phyloP scores from a whole-genome alignment of 2,113 vertebrate species.

The Aldabrachelys gigantea region DNA sequence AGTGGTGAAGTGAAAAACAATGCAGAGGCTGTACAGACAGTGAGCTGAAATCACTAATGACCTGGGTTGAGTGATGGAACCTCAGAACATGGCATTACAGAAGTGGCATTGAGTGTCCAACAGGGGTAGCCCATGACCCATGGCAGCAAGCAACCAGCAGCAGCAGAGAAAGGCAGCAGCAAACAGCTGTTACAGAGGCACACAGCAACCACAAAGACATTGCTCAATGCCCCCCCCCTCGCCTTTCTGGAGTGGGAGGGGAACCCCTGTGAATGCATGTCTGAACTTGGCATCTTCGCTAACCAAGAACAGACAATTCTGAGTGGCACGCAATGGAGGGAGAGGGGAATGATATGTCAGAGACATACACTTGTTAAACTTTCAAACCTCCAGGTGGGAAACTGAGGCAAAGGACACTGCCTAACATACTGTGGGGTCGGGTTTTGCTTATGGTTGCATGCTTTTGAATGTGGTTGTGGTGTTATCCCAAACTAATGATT shows the following conservation, averaged over 20 bases:
- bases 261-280: neutral
- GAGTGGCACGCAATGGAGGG: neutral
- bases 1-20: neutral
- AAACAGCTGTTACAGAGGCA: neutral
- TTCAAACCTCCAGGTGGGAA: neutral
- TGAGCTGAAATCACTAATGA: neutral
- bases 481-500: neutral
- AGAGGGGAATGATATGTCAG: neutral
- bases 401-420: neutral
- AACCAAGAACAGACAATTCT: no score
- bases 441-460: neutral
- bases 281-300: neutral
- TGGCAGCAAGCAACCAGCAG: neutral
- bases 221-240: neutral
- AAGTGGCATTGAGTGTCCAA: neutral
- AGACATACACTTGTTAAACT: neutral
- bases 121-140: neutral
- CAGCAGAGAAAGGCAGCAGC: no score
- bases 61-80: neutral
- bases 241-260: neutral
- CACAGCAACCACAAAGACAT: neutral
- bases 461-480: neutral
- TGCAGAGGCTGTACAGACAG: neutral
- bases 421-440: neutral
- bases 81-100: neutral